phyloP scores from a whole-genome alignment of 2,113 vertebrate genomes.

The Burhinus oedicnemus region DNA sequence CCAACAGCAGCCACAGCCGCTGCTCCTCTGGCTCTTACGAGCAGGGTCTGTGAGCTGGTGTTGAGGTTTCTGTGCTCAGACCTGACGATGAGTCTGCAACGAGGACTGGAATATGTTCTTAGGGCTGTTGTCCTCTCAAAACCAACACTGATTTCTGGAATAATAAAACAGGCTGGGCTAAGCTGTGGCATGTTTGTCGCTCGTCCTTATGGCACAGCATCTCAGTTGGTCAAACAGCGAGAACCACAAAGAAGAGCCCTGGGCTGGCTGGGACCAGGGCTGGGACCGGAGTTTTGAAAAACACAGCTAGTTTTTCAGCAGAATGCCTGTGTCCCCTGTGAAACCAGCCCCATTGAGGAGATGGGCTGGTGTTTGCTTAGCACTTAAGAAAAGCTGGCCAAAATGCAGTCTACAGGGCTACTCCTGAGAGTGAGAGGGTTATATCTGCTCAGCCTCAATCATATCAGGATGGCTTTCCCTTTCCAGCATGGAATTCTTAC shows the following conservation, averaged over 20 bases:
- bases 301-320: background rate
- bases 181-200: background rate
- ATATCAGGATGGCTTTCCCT: rapidly evolving
- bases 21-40: background rate
- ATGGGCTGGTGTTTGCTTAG: background rate
- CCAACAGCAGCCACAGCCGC: background rate
- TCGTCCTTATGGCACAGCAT: background rate
- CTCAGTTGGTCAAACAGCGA: background rate
- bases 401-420: background rate
- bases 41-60: background rate
- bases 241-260: background rate
- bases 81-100: rapidly evolving
- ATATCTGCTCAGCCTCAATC: background rate
- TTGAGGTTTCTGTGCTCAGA: background rate
- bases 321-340: rapidly evolving
- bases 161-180: background rate
- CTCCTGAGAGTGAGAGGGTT: background rate
- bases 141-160: background rate
- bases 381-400: background rate
- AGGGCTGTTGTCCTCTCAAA: background rate
- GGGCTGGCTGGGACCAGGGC: background rate
- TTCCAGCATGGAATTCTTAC: background rate
- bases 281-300: background rate
- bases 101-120: background rate
- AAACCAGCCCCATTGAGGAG: background rate